Evolutionary conservation across 2,888 invertebrate genomes (phyloP), one percentile per base, ranked within the genome.

Genomic region (Ganaspis brasiliensis): DNA sequence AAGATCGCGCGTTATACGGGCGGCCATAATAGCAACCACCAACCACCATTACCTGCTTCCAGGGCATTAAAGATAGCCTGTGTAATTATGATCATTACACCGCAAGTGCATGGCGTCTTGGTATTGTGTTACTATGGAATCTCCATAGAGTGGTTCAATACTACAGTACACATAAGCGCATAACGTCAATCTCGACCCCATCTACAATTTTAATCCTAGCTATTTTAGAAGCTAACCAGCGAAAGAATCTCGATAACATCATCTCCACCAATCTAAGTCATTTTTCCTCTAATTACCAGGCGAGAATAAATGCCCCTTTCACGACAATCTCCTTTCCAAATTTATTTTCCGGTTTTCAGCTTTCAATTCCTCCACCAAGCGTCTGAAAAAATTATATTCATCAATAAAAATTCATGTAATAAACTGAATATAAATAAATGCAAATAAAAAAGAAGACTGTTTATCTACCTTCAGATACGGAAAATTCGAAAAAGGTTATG

Each of bases 51-150:
- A 86, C 84, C 82, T 84, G 82, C 85, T 87, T 87, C 84, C 85
- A 85, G 84, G 83, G 87, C 87, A 90, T 89, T 90, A 88, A 89
- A 90, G 89, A 89, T 89, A 89, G 87, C 86, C 85, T 77, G 82
- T 73, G 87, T 87, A 89, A 89, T 90, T 89, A 90, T 88, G 86
- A 87, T 88, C 85, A 87, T 90, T 89, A 89, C 83, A 85, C 85
- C 82, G 85, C 83, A 81, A 84, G 79, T 77, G 74, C 81, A 72
- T 72, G 74, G 81, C 83, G 82, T 59, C 19, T 57, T 67, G 59
- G 45, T 78, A 77, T 84, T 83, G 82, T 82, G 84, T 83, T 85
- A 83, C 85, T 84, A 84, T 84, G 82, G 83, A 86, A 87, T 81
- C 80, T 82, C 77, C 82, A 82, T 84, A 85, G 73, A 74, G 67